Conservation (phyloP, 2,888 invertebrate species). For the Encarsia formosa region DNA sequence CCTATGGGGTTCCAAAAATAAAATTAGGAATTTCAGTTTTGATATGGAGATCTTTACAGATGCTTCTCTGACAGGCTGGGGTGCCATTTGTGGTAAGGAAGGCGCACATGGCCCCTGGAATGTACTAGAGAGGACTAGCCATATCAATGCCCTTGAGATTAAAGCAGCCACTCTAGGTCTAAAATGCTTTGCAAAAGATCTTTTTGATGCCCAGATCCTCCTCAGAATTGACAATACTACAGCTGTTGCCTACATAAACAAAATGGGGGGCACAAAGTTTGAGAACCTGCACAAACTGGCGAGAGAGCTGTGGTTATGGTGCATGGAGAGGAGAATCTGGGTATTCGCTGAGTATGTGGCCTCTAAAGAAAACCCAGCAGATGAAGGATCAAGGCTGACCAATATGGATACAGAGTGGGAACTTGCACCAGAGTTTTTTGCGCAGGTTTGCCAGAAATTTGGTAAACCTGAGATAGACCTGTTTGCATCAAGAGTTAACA, state of each 20-base stretch:
- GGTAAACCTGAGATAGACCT: neutral
- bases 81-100: neutral
- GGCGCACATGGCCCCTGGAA: constrained; percentile 15
- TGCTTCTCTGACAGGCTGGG: constrained; percentile 18
- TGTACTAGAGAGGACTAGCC: constrained; percentile 6
- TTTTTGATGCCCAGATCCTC: constrained; percentile 4
- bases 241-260: constrained; percentile 18
- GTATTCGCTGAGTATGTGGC: too few species aligned
- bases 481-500: neutral
- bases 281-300: constrained; percentile 8
- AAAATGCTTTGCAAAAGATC: constrained; percentile 3
- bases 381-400: too few species aligned
- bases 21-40: neutral
- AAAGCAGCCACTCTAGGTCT: constrained; percentile 1
- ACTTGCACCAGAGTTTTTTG: neutral
- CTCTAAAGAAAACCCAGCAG: too few species aligned
- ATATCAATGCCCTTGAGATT: constrained; percentile 10
- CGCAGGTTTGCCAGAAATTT: neutral
- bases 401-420: too few species aligned
- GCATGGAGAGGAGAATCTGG: too few species aligned
- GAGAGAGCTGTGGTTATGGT: neutral
- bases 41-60: neutral
- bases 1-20: neutral
- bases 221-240: constrained; percentile 23
- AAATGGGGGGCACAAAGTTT: too few species aligned